Percentiles rank a stretch among this genome's conserved stretches.
phyloP scores from a whole-genome alignment of 2,113 vertebrate species.

The human (Homo sapiens) region DNA sequence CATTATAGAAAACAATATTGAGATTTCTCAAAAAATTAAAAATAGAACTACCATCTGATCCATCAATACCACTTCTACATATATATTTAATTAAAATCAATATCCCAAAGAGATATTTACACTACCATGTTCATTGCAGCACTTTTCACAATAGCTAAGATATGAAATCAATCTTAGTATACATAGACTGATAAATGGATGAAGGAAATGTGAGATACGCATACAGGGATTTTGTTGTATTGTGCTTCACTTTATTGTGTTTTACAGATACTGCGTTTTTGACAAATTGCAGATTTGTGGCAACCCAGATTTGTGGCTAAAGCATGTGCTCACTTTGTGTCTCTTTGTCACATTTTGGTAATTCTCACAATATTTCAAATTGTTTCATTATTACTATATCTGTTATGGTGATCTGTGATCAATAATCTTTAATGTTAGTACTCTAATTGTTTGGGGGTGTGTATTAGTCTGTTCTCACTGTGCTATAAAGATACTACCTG shows the following conservation, averaged over 20 bases:
- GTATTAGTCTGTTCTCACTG: no score
- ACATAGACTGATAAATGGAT: neutral
- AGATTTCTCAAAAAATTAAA: neutral
- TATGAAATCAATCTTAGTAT: neutral
- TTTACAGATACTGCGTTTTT: neutral
- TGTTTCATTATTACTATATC: neutral
- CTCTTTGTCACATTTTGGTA: neutral
- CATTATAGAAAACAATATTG: neutral
- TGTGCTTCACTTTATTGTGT: neutral
- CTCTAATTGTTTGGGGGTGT: neutral
- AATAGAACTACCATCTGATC: neutral
- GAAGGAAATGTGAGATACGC: neutral
- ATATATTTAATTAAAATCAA: neutral
- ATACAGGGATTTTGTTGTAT: neutral
- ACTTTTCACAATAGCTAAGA: neutral
- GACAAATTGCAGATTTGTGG: neutral
- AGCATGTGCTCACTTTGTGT: neutral
- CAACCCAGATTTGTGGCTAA: neutral
- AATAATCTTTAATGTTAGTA: neutral
- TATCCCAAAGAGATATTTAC: neutral
- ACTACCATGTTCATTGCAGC: neutral
- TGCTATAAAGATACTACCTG: no score
- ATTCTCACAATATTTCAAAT: neutral
- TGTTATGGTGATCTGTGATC: neutral
- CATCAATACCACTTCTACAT: neutral